Evolutionary conservation across 2,888 invertebrate species (phyloP), one percentile per base, ranked within the genome.

Genomic region (Pinctada fucata): DNA sequence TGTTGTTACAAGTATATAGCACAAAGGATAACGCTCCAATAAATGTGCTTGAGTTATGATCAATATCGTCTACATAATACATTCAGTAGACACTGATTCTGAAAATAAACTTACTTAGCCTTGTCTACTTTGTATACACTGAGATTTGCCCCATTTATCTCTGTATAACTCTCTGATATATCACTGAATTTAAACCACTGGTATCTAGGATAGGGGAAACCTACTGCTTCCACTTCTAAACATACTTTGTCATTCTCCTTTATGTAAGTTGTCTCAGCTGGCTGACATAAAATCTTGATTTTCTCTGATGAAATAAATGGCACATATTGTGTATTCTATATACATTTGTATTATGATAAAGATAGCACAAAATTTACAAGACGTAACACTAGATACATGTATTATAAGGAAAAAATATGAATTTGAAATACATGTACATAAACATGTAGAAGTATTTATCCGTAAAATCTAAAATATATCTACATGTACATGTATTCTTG

Each of bases 161-260:
- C 75, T 31, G 77, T 72, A 50, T 70, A 72, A 3, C 76, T 75
- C 8, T 47, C 68, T 45, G 58, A 48, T 2, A 63, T 67, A 52
- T 75, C 80, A 10, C 74, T 50, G 8, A 81, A 31, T 50, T 79
- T 76, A 70, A 85, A 89, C 93, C 93, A 93, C 83, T 91, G 89
- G 79, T 88, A 92, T 3, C 87, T 82, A 3, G 93, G 92, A 72
- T 88, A 90, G 2, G 93, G 93, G 67, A 92, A 90, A 1, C 92
- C 92, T 49, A 84, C 87, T 2, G 92, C 93, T 72, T 88, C 85
- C 16, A 92, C 91, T 3, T 78, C 82, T 79, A 91, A 72, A 5
- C 69, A 64, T 47, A 90, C 72, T 13, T 78, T 65, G 47, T 86
- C 84, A 2, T 88, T 88, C 71, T 86, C 86, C 67, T 74, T 50